Evolutionary conservation across 2,888 invertebrate species (phyloP).

Genomic region (Pseudococcus viburni): DNA sequence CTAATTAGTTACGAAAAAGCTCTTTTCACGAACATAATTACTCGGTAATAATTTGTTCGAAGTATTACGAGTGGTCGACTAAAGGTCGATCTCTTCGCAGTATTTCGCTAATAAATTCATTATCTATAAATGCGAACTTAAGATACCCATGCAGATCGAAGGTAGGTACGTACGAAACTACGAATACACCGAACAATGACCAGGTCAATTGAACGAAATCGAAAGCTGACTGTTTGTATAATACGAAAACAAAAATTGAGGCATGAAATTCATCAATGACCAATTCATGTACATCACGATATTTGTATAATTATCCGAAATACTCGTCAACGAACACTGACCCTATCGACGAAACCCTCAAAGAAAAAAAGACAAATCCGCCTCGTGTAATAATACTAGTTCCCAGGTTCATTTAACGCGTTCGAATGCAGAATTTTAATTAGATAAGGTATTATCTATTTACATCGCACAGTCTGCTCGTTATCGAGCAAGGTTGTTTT

Average conservation of each 20-base stretch:
- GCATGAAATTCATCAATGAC: too few relatives aligned
- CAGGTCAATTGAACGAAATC: neutral
- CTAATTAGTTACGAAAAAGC: neutral
- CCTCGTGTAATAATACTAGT: neutral
- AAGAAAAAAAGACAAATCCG: neutral
- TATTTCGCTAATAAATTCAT: constrained; percentile 5
- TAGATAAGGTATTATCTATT: constrained; percentile 40
- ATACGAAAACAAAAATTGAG: too few relatives aligned
- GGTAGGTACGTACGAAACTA: too few relatives aligned
- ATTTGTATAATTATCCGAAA: neutral
- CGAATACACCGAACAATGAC: too few relatives aligned
- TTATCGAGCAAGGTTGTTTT: constrained; percentile 21
- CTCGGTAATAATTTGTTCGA: neutral
- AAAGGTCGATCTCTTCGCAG: constrained; percentile 28
- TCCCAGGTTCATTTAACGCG: constrained; percentile 13
- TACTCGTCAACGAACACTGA: neutral
- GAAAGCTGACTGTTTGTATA: neutral
- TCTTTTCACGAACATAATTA: constrained; percentile 7
- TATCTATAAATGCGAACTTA: too few relatives aligned
- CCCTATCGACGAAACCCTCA: neutral
- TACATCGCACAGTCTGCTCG: constrained; percentile 9
- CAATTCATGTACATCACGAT: neutral
- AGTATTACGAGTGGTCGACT: neutral
- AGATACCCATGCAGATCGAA: too few relatives aligned
- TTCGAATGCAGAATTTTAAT: constrained; percentile 32